Base-by-base conservation (phyloP, 2,113 vertebrate genomes). In the Mobula birostris region DNA sequence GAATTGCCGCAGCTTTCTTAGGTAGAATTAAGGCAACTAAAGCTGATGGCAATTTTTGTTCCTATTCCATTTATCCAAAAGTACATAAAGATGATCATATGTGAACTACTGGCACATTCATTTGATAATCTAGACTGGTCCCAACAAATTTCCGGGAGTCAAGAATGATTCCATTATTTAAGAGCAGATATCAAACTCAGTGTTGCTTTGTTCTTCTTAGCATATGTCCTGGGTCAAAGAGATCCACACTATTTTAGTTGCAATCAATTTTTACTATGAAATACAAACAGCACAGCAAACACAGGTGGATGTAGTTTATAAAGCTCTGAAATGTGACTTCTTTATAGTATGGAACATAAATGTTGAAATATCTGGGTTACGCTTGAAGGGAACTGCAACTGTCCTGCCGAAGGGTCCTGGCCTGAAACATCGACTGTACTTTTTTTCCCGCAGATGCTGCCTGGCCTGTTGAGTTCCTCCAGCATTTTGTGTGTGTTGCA, bases 21-120 rank as follows among this genome's bases (percentile, higher is more conserved):
- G 48, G 9, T 14, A 85, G 82, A 48, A 85, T 85, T 85, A 83
- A 83, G 82, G 8, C 82, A 85, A 48, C 27, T 85, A 85, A 85
- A 85, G 40, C 9, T 61, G 82, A 85, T 85, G 56, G 48, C 56
- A 48, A 48, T 58, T 48, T 29, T 58, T 21, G 11, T 19, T 40
- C 36, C 7, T 5, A 82, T 82, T 83, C 80, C 17, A 56, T 40
- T 56, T 56, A 83, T 56, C 40, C 17, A 48, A 85, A 24, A 29
- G 48, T 48, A 56, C 7, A 48, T 24, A 48, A 21, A 36, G 82
- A 48, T 58, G 82, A 48, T 85, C 82, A 0, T 12, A 85, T 85
- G 82, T 58, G 48, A 85, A 85, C 11, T 21, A 85, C 48, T 58
- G 48, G 82, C 82, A 58, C 48, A 85, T 29, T 58, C 58, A 58